Percentiles rank a stretch among this genome's conserved stretches.
Conservation (phyloP, 2,113 vertebrate species). For the Bolborhynchus lineola region DNA sequence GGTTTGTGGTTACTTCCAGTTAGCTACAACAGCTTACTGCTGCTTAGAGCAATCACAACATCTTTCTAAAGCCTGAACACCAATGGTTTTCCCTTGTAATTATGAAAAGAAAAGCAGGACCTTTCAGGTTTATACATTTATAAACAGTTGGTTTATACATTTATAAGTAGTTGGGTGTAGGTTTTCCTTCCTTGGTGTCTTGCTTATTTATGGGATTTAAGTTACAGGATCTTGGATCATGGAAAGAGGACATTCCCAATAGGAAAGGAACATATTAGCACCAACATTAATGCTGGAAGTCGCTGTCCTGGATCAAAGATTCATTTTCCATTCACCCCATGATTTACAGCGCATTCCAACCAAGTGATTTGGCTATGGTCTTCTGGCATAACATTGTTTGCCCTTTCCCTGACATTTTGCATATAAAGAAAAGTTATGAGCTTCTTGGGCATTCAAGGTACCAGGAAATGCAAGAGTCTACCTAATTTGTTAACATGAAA, state of each 20-base stretch:
- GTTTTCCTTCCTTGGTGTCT: conserved; percentile 16
- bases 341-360: conserved; percentile 58
- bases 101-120: neutral
- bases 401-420: conserved; percentile 66
- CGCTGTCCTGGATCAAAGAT: conserved; percentile 41
- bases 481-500: conserved; percentile 69
- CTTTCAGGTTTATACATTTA: neutral
- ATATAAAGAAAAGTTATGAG: conserved; percentile 69
- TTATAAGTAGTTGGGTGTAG: neutral
- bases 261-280: conserved; percentile 14
- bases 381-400: conserved; percentile 70
- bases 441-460: conserved; percentile 66
- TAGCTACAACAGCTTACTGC: neutral
- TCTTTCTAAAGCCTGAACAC: neutral
- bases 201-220: conserved; percentile 19
- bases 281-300: conserved; percentile 25
- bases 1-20: neutral
- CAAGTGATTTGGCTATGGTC: conserved; percentile 65
- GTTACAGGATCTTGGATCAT: conserved; percentile 9
- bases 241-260: conserved; percentile 13
- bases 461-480: conserved; percentile 64
- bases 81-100: neutral
- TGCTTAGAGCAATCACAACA: neutral
- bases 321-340: conserved; percentile 20
- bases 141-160: neutral